Conservation (phyloP, 1,140 invertebrate genomes). For the Zophobas morio region DNA sequence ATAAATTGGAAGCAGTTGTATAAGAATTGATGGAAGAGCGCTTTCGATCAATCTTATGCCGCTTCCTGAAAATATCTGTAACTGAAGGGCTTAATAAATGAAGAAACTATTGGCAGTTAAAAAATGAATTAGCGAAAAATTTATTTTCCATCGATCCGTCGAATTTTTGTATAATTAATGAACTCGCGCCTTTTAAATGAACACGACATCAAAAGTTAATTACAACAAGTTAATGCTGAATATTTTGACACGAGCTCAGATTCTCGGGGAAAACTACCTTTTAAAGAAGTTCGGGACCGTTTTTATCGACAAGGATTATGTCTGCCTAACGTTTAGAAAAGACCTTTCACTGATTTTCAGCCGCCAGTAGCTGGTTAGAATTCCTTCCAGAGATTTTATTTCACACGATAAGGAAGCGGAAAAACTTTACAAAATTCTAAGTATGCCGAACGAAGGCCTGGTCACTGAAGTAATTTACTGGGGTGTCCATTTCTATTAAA, state of each 20-base stretch:
- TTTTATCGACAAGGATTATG: not conserved
- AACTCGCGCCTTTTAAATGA: too few relatives aligned
- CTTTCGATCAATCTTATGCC: conserved; percentile 36
- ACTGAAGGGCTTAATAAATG: conserved; percentile 34
- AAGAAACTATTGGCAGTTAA: conserved; percentile 14
- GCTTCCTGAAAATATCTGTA: conserved; percentile 31
- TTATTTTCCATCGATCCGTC: not conserved
- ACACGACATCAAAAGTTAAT: too few relatives aligned
- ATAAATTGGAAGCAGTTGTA: conserved; percentile 15
- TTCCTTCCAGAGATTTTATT: not conserved
- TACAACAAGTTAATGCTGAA: too few relatives aligned
- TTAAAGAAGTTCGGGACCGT: not conserved
- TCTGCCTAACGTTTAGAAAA: not conserved
- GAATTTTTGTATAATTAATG: not conserved
- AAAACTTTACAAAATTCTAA: too few relatives aligned
- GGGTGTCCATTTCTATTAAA: too few relatives aligned
- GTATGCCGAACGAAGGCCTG: too few relatives aligned
- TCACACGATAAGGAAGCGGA: too few relatives aligned
- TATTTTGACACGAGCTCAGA: too few relatives aligned
- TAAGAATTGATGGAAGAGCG: conserved; percentile 42
- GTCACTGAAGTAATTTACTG: too few relatives aligned
- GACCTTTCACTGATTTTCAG: not conserved
- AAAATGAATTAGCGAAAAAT: too few relatives aligned
- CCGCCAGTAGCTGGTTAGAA: not conserved
- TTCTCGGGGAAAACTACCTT: not conserved